These are phyloP conservation scores for Gallinago jamesoni DNA, from an alignment of 2,113 vertebrate genomes.

Conservation along the genomic window DNA sequence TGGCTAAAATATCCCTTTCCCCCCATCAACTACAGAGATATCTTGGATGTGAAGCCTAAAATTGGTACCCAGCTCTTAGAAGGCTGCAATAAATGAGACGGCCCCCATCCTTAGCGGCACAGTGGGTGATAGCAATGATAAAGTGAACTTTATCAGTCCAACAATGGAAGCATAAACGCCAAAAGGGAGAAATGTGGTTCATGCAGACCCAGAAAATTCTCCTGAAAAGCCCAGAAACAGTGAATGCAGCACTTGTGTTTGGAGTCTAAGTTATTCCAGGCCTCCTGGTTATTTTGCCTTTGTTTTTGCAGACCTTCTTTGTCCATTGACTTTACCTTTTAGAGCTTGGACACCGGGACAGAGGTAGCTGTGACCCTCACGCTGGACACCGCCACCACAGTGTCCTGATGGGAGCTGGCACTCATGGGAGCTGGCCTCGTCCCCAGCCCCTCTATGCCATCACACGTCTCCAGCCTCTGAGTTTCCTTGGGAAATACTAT, in stretches of 20 bases:
- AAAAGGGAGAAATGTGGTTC: neutral
- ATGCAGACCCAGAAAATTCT: neutral
- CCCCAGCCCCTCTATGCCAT: neutral
- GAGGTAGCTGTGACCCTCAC: neutral
- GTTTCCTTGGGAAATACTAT: neutral
- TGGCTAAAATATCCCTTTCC: neutral
- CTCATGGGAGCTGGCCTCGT: neutral
- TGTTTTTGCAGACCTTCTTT: neutral
- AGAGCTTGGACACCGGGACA: neutral
- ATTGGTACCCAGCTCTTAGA: neutral
- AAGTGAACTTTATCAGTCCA: neutral
- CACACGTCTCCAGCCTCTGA: neutral
- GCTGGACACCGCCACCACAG: rapidly evolving
- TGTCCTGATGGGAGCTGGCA: neutral
- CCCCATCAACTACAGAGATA: neutral
- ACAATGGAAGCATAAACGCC: neutral
- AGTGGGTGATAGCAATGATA: neutral
- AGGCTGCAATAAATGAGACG: neutral
- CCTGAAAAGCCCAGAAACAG: neutral
- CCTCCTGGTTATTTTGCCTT: neutral
- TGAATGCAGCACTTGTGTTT: rapidly evolving
- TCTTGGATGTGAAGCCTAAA: neutral
- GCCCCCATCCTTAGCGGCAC: neutral
- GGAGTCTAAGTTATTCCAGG: neutral
- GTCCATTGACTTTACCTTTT: neutral